Evolutionary conservation across 2,113 vertebrate genomes (phyloP).

Genomic region (Protobothrops flavoviridis): DNA sequence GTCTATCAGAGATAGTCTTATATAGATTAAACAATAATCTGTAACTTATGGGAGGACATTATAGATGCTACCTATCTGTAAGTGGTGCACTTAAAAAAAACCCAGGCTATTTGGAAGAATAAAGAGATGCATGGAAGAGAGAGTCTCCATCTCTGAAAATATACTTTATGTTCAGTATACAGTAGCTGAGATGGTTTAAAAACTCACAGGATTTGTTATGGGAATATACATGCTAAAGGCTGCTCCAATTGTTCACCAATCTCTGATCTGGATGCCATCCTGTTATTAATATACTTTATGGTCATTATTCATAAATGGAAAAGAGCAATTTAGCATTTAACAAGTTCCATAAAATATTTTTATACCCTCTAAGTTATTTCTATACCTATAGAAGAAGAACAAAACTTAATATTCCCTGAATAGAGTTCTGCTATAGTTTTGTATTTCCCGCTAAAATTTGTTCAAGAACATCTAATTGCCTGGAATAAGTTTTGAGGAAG

Average conservation of each 20-base stretch:
- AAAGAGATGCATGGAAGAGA: neutral
- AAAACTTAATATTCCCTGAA: neutral
- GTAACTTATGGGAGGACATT: neutral
- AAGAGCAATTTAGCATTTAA: neutral
- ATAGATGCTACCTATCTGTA: neutral
- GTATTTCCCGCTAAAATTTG: neutral
- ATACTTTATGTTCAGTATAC: neutral
- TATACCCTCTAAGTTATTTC: neutral
- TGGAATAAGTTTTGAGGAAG: neutral
- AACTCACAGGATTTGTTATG: neutral
- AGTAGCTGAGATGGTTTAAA: neutral
- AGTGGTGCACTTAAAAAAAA: neutral
- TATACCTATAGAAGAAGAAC: neutral
- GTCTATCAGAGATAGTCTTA: neutral
- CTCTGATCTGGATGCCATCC: neutral
- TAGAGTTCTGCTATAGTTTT: neutral
- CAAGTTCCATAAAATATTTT: neutral
- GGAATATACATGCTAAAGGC: neutral
- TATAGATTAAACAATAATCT: neutral
- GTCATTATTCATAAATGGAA: neutral
- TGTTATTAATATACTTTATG: neutral
- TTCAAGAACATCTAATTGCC: neutral
- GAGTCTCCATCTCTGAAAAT: neutral
- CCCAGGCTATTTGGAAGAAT: neutral
- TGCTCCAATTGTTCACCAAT: neutral